These are phyloP conservation scores for Thryonomys swinderianus DNA, from an alignment of 2,113 vertebrate genomes.

Conservation along the genomic window DNA sequence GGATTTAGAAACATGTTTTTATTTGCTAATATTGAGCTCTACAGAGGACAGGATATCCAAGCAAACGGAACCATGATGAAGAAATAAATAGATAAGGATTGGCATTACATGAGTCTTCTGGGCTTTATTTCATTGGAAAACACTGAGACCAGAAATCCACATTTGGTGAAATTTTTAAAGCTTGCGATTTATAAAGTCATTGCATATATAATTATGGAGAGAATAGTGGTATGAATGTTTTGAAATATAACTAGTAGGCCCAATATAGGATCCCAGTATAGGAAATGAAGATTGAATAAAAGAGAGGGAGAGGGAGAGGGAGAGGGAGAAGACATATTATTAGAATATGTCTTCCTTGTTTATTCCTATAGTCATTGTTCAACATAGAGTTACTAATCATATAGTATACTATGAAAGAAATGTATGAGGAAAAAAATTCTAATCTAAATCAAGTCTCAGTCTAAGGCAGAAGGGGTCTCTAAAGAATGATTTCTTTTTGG, in stretches of 20 bases:
- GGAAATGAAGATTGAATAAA: background rate
- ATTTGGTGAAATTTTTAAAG: background rate
- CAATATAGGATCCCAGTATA: background rate
- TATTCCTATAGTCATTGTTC: background rate
- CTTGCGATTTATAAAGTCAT: background rate
- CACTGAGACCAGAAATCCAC: background rate
- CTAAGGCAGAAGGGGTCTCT: background rate
- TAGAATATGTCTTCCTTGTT: background rate
- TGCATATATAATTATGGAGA: background rate
- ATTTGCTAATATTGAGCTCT: background rate
- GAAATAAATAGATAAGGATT: background rate
- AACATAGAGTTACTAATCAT: background rate
- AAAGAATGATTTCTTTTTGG: background rate
- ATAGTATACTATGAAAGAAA: background rate
- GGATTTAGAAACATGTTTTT: background rate
- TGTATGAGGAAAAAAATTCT: background rate
- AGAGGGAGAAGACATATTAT: background rate
- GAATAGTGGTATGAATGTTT: background rate
- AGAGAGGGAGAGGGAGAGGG: background rate
- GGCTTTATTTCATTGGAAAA: background rate
- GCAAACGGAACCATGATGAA: background rate
- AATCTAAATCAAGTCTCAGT: background rate
- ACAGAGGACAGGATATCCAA: background rate
- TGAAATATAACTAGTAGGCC: background rate
- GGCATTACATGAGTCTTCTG: background rate